Evolutionary conservation across 2,888 invertebrate genomes (phyloP).

Genomic region (Strigamia maritima): DNA sequence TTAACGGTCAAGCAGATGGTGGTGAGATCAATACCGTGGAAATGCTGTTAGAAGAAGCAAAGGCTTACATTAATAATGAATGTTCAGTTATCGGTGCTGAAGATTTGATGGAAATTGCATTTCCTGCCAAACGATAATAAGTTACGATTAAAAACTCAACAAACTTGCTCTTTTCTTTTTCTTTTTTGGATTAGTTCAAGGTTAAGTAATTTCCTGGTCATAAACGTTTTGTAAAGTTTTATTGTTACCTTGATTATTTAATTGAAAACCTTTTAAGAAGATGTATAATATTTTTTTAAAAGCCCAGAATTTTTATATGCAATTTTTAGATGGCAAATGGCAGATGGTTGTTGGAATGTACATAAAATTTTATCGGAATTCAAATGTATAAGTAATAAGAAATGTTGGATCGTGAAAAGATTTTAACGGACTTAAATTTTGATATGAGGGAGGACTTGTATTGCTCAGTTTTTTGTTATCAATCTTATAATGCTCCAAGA

Average conservation of each 20-base stretch:
- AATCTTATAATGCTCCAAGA: background rate
- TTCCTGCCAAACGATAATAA: slow-evolving; percentile 37
- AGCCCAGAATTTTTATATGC: background rate
- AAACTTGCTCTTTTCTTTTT: background rate
- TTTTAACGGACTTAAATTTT: background rate
- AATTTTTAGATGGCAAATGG: background rate
- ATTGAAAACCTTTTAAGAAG: background rate
- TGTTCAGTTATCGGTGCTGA: slow-evolving; percentile 38
- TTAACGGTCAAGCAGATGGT: slow-evolving; percentile 33
- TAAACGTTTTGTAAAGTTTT: background rate
- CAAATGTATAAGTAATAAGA: slow-evolving; percentile 1
- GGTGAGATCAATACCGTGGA: background rate
- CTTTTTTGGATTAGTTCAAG: background rate
- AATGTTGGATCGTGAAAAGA: background rate
- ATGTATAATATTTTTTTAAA: slow-evolving; percentile 13
- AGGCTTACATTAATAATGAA: slow-evolving; percentile 35
- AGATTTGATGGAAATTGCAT: slow-evolving; percentile 39
- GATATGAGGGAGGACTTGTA: background rate
- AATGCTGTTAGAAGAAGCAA: slow-evolving; percentile 31
- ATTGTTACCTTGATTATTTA: background rate
- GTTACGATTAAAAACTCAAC: background rate
- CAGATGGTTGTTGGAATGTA: slow-evolving; percentile 1
- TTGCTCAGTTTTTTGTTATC: slow-evolving; percentile 9
- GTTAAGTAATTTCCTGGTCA: background rate
- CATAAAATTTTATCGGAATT: background rate